Evolutionary conservation across 2,113 vertebrate genomes (phyloP), one percentile per base, ranked within the genome.

Genomic region (Elgaria multicarinata): DNA sequence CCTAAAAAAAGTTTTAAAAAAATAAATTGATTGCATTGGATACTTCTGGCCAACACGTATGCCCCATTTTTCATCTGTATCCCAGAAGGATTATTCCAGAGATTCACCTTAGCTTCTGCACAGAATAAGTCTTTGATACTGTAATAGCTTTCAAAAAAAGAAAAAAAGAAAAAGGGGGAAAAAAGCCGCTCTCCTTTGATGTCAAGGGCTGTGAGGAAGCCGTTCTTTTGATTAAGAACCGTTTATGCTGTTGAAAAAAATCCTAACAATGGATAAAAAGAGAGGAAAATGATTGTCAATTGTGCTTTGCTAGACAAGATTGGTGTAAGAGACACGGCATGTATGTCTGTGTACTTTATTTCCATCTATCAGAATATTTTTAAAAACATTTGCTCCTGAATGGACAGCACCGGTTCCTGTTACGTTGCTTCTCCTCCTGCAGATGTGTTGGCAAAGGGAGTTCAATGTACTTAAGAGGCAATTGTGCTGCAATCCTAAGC

Each of bases 181-280:
- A 31, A 36, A 44, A 96, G 96, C 93, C 74, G 90, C 90, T 95
- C 44, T 91, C 89, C 89, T 97, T 96, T 97, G 96, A 97, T 97
- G 96, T 94, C 90, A 87, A 87, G 93, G 93, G 93, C 93, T 92
- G 89, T 92, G 90, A 91, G 87, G 90, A 96, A 93, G 90, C 64
- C 94, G 87, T 94, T 95, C 96, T 96, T 97, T 97, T 97, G 96
- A 97, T 97, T 97, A 97, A 94, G 96, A 93, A 94, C 87, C 76
- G 91, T 93, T 95, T 93, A 69, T 74, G 92, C 78, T 46, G 93
- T 95, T 96, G 96, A 94, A 95, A 50, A n/a, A 77, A 85, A 4
- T 6, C 90, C 86, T 94, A 93, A 95, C 94, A 97, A 95, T 95
- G 95, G 96, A 95, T 94, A 36, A 91, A 92, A 94, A 90, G 13